Conservation (phyloP, 2,888 invertebrate genomes). For the Temnothorax unifasciatus region DNA sequence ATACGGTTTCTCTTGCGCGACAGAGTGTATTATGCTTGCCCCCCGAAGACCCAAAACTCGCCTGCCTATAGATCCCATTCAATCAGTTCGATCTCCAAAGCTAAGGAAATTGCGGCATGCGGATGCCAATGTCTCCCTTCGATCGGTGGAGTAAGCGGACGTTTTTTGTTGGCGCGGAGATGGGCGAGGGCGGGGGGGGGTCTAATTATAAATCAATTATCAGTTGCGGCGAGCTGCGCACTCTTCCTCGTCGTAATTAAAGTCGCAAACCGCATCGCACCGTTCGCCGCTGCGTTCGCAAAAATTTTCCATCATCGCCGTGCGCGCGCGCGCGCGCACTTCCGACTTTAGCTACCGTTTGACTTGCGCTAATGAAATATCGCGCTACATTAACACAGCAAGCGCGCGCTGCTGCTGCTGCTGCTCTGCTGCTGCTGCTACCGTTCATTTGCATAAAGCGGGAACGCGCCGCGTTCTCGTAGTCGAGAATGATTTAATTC, state of each 20-base stretch:
- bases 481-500: conserved; percentile 74
- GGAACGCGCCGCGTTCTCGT: conserved; percentile 55
- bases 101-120: conserved; percentile 22
- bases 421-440: conserved; percentile 35
- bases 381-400: conserved; percentile 72
- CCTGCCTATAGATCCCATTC: conserved; percentile 11
- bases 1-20: conserved; percentile 41
- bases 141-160: neutral
- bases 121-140: neutral
- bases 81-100: conserved; percentile 16
- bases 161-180: neutral
- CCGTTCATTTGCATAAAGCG: conserved; percentile 74
- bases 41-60: conserved; percentile 24
- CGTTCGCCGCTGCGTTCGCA: conserved; percentile 27
- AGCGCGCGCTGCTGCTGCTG: neutral
- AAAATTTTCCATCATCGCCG: conserved; percentile 48
- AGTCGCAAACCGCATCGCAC: neutral
- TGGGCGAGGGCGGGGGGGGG: neutral
- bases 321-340: neutral
- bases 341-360: conserved; percentile 6
- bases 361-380: conserved; percentile 71
- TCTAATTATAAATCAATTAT: conserved; percentile 30
- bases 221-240: neutral
- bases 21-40: conserved; percentile 28
- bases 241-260: neutral